Percentiles rank a stretch among this genome's conserved stretches.
Evolutionary conservation across 2,888 invertebrate genomes (phyloP).

Genomic region (Drosophila dives): DNA sequence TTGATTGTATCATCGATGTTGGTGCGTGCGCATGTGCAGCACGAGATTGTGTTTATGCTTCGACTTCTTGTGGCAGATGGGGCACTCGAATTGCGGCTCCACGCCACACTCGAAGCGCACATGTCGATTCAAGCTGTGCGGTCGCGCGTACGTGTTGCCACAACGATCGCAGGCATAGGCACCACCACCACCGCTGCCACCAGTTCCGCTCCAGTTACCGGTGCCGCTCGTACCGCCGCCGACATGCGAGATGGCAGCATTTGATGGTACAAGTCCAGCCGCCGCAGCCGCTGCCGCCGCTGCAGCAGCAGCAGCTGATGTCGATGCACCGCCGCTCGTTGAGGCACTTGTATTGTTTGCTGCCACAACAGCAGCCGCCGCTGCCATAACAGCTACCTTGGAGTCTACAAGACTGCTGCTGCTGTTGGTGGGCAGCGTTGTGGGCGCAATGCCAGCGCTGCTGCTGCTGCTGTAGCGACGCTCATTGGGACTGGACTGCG

Average conservation of each 20-base stretch:
- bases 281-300: slow-evolving; percentile 51
- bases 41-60: slow-evolving; percentile 85
- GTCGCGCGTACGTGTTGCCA: slow-evolving; percentile 87
- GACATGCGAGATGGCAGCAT: slow-evolving; percentile 12
- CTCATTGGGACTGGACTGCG: slow-evolving; percentile 56
- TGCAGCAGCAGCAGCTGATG: slow-evolving; percentile 68
- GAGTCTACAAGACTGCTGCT: slow-evolving; percentile 43
- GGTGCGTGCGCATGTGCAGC: slow-evolving; percentile 85
- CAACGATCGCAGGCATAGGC: slow-evolving; percentile 86
- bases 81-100: slow-evolving; percentile 88
- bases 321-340: slow-evolving; percentile 60
- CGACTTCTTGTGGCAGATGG: slow-evolving; percentile 87
- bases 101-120: slow-evolving; percentile 87
- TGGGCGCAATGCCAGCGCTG: slow-evolving; percentile 37
- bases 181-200: slow-evolving; percentile 73
- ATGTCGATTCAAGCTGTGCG: slow-evolving; percentile 87
- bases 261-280: slow-evolving; percentile 38
- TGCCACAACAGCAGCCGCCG: slow-evolving; percentile 61
- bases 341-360: slow-evolving; percentile 67
- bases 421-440: slow-evolving; percentile 57
- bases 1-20: slow-evolving; percentile 85
- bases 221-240: slow-evolving; percentile 28
- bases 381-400: slow-evolving; percentile 57
- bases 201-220: slow-evolving; percentile 32
- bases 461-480: slow-evolving; percentile 79